Base-by-base conservation (phyloP, 2,888 invertebrate species). In the Dryobotodes eremita region DNA sequence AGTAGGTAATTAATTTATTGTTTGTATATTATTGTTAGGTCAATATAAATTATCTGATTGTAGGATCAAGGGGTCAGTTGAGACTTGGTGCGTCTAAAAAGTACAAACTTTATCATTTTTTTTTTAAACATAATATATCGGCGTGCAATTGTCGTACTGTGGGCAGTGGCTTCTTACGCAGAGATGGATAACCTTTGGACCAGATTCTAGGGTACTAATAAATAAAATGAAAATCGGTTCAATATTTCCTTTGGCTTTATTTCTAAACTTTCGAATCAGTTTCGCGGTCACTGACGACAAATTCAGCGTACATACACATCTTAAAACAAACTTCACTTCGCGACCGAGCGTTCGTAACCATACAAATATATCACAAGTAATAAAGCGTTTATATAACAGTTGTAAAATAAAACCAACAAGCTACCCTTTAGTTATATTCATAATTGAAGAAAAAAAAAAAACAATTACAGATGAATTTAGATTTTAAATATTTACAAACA, bases 231-330 rank as follows among this genome's bases (percentile, higher is more conserved):
- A 80, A 79, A 77, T 36, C 42, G 89, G 90, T 90, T 89, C 15
- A 89, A 93, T 95, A 94, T 94, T 94, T 94, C 94, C 94, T 95
- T 95, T 95, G 95, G 94, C 92, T 94, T 92, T 92, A 94, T 92
- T 88, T 82, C 86, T 88, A 84, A 84, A 89, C 80, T 82, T 82
- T 84, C 79, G 81, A 79, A 83, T 77, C 86, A 86, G 78, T 85
- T 50, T 84, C 86, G 89, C 82, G 80, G 83, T 71, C 80, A 81
- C 79, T 70, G 84, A 86, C 89, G 90, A 90, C 88, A 90, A 78
- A 84, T 88, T 81, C 78, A 80, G 80, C 69, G 46, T 80, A 83
- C 77, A 85, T 87, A 80, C 79, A 83, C 79, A 79, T 79, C 66
- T 72, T 71, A 81, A 82, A 79, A 55, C 61, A 65, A 79, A 82